Base-by-base conservation (phyloP, 2,888 invertebrate species). In the Strigamia maritima region DNA sequence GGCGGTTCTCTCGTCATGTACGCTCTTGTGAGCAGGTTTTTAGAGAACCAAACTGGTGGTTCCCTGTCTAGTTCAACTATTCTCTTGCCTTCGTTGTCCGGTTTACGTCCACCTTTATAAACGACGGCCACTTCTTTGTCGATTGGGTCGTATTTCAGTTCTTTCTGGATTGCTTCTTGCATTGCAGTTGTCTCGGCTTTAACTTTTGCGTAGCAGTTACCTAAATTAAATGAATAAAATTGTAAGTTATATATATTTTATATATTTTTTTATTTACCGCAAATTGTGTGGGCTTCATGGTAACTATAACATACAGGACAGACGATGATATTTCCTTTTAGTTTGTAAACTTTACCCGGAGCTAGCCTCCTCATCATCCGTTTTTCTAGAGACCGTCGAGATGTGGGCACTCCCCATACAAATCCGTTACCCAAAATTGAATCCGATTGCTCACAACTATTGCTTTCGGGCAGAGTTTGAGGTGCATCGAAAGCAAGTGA, bases 1-100 rank as follows among this genome's bases (percentile, higher is more conserved):
- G n/a, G n/a, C 40, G 40, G 40, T 40, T 40, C 40, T 40, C 14
- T 40, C 8, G 40, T 8, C 40, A 40, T 10, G 26, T 31, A 24
- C 10, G 31, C 24, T 60, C 49, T 75, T 4, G 54, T 79, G 24
- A 95, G 86, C 77, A 97, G 88, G 87, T 95, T 94, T 83, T 91
- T 91, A 82, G 92, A 91, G 84, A 96, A 97, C 95, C 96, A 97
- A 60, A 90, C 87, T 4, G 97, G 97, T 81, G 96, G 89, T 79
- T 92, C 90, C 85, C 93, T 95, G 75, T 92, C 89, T 89, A 95
- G 90, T 88, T 97, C 95, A 19, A 97, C 90, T 81, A 97, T 89
- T 82, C 92, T 89, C 86, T 94, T 94, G 0, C 87, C 87, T 85
- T 88, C 82, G 44, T 86, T 81, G 3, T 81, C 79, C 19, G 82